Percentiles rank a stretch among this genome's conserved stretches.
phyloP scores from a whole-genome alignment of 2,797 vertebrate genomes.

The Gallinago solitaria region DNA sequence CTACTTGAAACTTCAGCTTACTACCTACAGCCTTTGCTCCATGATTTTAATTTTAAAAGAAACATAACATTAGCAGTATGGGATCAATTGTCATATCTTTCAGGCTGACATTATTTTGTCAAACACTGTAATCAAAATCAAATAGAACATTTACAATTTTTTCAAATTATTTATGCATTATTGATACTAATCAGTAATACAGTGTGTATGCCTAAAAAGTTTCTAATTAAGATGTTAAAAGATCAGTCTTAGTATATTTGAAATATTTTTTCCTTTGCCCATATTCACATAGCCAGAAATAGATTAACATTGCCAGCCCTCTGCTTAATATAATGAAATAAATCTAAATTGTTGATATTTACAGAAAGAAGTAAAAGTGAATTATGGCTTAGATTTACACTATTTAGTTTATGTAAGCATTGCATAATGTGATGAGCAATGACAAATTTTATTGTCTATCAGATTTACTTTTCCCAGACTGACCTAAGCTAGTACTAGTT shows the following conservation, averaged over 20 bases:
- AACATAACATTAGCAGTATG: not conserved
- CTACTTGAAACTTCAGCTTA: not conserved
- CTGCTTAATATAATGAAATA: not conserved
- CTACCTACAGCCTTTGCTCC: not conserved
- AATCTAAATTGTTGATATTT: not conserved
- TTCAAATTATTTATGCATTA: not conserved
- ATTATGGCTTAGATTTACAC: not conserved
- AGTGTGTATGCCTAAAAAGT: not conserved
- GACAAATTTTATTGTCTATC: not conserved
- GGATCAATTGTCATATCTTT: not conserved
- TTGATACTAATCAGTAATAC: not conserved
- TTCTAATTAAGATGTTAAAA: not conserved
- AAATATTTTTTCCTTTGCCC: not conserved
- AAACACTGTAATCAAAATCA: not conserved
- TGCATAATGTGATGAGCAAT: not conserved
- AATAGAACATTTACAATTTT: not conserved
- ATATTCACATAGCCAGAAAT: not conserved
- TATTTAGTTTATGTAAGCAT: not conserved
- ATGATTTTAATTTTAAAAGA: not conserved
- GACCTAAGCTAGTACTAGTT: not conserved
- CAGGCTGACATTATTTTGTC: not conserved
- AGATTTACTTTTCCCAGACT: not conserved
- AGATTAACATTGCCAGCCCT: not conserved
- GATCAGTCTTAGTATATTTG: not conserved
- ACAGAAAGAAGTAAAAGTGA: not conserved